Base-by-base conservation (phyloP, 92 coral and sea anemone genomes). In the Epizoanthus illoricatus region DNA sequence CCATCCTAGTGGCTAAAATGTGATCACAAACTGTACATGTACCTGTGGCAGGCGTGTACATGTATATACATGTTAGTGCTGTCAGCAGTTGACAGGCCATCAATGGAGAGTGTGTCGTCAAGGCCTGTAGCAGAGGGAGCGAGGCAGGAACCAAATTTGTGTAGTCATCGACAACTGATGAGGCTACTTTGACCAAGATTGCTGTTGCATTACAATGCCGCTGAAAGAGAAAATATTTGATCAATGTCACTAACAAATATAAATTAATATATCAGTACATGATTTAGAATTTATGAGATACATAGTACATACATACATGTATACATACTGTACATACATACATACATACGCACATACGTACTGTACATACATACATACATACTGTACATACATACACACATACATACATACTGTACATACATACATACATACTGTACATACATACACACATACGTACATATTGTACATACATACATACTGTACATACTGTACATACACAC, bases 131-230 rank as follows among this genome's bases (percentile, higher is more conserved):
- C 73, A 90, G 89, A 3, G 94, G 94, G 64, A 96, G 84, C 3
- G 99, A 96, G 9, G 92, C 92, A 3, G 99, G 99, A 1, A 96
- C 98, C 45, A 96, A 79, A 69, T 84, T 83, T 40, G 93, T 91
- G 88, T 93, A 96, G 72, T 96, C 99, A 74, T 96, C 90, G 43
- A 94, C 89, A 62, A 96, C 80, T 55, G 94, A 86, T 62, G 90
- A 90, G 18, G 97, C 88, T 28, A 96, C 89, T 74, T 88, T 89
- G 40, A 88, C 72, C 73, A 96, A 89, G 57, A 94, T 65, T 56
- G 81, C 75, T 69, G 93, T 85, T 33, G 88, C 86, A 69, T 89
- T 87, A 55, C 94, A 90, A 78, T 96, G 99, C 81, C 90, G 90
- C 99, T 96, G 83, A 12, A n/a, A 10, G 59, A 8, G 18, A 83